Percentiles rank a stretch among this genome's conserved stretches.
phyloP scores from a whole-genome alignment of 2,797 vertebrate species.

The Glyptemys insculpta region DNA sequence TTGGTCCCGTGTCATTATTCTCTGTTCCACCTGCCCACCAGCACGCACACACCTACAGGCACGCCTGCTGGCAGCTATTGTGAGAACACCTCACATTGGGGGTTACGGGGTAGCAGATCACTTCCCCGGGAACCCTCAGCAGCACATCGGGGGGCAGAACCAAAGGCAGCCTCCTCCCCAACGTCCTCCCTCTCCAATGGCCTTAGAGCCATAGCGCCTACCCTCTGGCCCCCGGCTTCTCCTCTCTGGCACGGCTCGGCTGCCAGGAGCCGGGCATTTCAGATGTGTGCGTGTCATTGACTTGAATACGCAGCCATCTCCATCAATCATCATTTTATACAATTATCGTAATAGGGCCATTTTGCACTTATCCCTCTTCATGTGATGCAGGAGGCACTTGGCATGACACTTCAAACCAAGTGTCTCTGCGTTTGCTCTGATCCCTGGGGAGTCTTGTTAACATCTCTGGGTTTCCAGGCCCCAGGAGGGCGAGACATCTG shows the following conservation, averaged over 20 bases:
- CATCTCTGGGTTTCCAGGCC: background rate
- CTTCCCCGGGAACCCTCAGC: background rate
- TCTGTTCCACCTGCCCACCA: background rate
- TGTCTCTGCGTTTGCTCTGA: background rate
- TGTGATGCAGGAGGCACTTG: conserved; percentile 62
- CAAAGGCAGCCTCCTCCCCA: background rate
- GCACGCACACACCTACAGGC: background rate
- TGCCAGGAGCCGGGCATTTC: background rate
- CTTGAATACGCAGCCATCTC: conserved; percentile 65
- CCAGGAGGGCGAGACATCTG: background rate
- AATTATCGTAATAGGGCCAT: conserved; percentile 73
- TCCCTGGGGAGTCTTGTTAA: background rate
- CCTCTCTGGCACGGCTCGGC: too few relatives aligned
- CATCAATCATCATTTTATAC: conserved; percentile 68
- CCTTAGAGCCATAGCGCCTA: too few relatives aligned
- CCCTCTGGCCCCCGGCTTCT: too few relatives aligned
- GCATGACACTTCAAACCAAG: conserved; percentile 43
- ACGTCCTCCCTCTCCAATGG: background rate
- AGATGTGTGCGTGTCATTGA: conserved; percentile 43
- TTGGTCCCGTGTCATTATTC: background rate
- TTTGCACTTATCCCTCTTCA: conserved; percentile 66
- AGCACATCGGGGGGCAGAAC: background rate
- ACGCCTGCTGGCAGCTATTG: background rate
- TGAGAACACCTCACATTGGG: background rate
- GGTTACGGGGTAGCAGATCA: background rate